A percentile compares a stretch with the other conserved stretches of the same genome.
These are phyloP conservation scores for Gymnothorax javanicus DNA, from an alignment of 2,797 vertebrate species.

Conservation along the genomic window DNA sequence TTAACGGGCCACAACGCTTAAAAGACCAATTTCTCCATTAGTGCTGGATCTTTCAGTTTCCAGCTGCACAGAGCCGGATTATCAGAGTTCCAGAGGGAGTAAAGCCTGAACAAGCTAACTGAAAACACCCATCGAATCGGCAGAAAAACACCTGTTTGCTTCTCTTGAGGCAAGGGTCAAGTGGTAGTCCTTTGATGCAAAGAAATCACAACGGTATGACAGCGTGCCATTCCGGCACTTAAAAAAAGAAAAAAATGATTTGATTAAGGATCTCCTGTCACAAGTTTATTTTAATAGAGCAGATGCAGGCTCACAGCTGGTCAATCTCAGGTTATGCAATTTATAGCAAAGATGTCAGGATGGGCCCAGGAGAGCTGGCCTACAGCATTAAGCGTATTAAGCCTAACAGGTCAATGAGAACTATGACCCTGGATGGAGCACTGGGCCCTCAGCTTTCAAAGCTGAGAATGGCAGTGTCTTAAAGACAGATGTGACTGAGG, in stretches of 20 bases:
- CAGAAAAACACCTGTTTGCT: background rate
- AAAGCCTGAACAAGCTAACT: background rate
- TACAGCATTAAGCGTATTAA: background rate
- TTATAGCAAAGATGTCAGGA: background rate
- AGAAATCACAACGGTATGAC: background rate
- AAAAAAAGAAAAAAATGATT: background rate
- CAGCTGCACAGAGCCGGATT: slow-evolving; percentile 1
- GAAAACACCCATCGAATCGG: background rate
- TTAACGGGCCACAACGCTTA: background rate
- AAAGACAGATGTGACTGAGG: background rate
- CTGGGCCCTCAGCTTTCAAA: background rate
- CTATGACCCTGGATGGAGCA: background rate
- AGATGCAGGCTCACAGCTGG: slow-evolving; percentile 5
- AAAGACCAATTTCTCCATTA: background rate
- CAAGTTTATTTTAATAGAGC: slow-evolving; percentile 6
- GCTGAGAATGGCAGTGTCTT: too few species aligned
- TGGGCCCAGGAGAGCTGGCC: background rate
- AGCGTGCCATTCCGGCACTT: background rate
- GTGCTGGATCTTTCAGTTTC: background rate
- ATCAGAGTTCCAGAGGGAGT: background rate
- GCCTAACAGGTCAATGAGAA: background rate
- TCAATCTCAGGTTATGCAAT: background rate
- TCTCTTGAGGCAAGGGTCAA: background rate
- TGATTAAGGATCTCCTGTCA: background rate
- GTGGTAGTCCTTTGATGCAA: background rate